Evolutionary conservation across 92 coral and sea anemone species (phyloP).

Genomic region (Metridium senile): DNA sequence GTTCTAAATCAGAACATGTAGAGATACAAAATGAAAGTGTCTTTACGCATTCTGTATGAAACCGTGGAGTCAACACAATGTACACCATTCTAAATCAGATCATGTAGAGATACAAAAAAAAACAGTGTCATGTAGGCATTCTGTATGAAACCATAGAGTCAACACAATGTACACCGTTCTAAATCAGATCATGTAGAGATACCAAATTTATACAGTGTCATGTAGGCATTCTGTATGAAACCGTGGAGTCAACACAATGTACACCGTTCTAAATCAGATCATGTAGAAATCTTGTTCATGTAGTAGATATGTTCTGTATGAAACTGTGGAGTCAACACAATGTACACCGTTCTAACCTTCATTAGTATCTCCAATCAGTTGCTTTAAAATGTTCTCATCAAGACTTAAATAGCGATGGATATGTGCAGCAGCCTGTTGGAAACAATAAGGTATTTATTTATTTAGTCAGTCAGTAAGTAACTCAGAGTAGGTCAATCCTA

Average conservation of each 20-base stretch:
- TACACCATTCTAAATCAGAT: not conserved
- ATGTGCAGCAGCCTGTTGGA: constrained; percentile 91
- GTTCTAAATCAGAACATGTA: not conserved
- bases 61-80: too few species aligned
- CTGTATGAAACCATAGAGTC: too few species aligned
- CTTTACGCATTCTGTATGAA: not conserved
- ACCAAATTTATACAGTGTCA: not conserved
- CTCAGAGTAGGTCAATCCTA: too few species aligned
- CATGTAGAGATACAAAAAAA: not conserved
- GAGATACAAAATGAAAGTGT: not conserved
- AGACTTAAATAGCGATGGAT: constrained; percentile 92
- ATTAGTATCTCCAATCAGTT: constrained; percentile 81
- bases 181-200: not conserved
- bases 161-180: too few species aligned
- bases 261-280: not conserved
- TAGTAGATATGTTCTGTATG: not conserved
- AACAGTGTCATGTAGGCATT: not conserved
- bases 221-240: not conserved
- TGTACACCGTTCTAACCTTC: too few species aligned
- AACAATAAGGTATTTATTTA: too few species aligned
- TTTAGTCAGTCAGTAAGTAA: too few species aligned
- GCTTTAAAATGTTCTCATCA: constrained; percentile 75
- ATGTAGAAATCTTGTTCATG: not conserved
- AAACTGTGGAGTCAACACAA: too few species aligned
- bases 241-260: too few species aligned